A percentile compares a stretch with the other conserved stretches of the same genome.
These are phyloP conservation scores for Glaucidium brasilianum DNA, from an alignment of 2,113 vertebrate species.

Conservation along the genomic window DNA sequence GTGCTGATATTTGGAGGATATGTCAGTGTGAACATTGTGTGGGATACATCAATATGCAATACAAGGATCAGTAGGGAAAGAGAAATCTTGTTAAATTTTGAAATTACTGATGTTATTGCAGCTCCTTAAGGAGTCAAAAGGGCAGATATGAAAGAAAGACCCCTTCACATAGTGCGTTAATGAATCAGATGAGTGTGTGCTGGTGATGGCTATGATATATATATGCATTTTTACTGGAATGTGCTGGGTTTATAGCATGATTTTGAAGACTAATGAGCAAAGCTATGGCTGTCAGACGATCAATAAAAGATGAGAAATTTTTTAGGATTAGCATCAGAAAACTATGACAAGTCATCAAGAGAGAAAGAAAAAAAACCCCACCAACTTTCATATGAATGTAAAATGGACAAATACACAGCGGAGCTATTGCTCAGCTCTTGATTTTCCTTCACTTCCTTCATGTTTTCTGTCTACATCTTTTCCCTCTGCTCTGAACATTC, in stretches of 20 bases:
- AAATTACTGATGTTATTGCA: background rate
- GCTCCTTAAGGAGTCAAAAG: background rate
- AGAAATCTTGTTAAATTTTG: background rate
- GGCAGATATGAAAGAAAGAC: background rate
- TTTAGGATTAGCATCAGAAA: constrained; percentile 43
- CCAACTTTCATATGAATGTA: background rate
- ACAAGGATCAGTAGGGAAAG: background rate
- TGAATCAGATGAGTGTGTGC: background rate
- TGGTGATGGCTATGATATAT: background rate
- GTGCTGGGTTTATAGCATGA: background rate
- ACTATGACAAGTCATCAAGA: constrained; percentile 3
- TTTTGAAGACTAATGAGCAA: constrained; percentile 33
- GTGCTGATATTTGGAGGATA: background rate
- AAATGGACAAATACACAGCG: constrained; percentile 9
- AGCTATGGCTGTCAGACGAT: constrained; percentile 18
- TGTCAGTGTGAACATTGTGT: background rate
- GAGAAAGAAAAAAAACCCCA: background rate
- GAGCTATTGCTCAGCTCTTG: background rate
- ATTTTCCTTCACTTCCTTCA: background rate
- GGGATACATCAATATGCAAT: background rate
- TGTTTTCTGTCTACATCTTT: background rate
- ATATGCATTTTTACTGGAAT: constrained; percentile 3
- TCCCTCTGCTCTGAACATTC: background rate
- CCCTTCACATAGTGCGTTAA: background rate
- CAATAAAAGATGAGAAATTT: constrained; percentile 42